Percentiles rank a stretch among this genome's conserved stretches.
These are phyloP conservation scores for Agrilus cyanescens DNA, from an alignment of 2,888 invertebrate genomes.

Conservation along the genomic window DNA sequence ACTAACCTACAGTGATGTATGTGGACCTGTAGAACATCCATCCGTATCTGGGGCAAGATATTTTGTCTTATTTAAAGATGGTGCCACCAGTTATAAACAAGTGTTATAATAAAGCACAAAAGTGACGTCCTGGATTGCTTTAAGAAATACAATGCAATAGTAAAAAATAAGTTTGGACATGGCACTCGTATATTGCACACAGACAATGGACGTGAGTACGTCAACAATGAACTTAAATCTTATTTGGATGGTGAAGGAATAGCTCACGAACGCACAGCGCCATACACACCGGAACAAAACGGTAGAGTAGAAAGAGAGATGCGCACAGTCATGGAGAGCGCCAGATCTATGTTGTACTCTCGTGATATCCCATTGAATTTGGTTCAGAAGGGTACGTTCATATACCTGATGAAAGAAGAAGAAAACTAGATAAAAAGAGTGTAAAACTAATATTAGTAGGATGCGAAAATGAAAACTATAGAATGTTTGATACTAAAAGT, in stretches of 20 bases:
- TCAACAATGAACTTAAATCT: no score
- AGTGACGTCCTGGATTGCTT: conserved; percentile 10
- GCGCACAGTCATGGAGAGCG: conserved; percentile 25
- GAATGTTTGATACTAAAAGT: conserved; percentile 13
- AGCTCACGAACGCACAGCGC: conserved; percentile 15
- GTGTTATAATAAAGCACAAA: conserved; percentile 15
- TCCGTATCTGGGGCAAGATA: conserved; percentile 11
- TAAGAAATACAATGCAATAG: conserved; percentile 1
- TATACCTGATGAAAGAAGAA: no score
- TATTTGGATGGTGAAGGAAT: conserved; percentile 16
- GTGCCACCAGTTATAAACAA: conserved; percentile 6
- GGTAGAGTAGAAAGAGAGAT: conserved; percentile 23
- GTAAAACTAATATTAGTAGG: conserved; percentile 12
- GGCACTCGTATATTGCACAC: conserved; percentile 3
- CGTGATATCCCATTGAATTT: conserved; percentile 18
- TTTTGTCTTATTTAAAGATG: conserved; percentile 14
- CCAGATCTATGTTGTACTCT: conserved; percentile 23
- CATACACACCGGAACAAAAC: conserved; percentile 23
- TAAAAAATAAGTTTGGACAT: conserved; percentile 5
- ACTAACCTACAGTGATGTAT: conserved; percentile 12
- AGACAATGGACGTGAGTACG: no score
- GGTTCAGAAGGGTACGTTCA: no score
- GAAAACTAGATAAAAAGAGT: no score
- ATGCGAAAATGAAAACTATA: conserved; percentile 16
- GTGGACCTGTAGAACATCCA: conserved; percentile 9